Evolutionary conservation across 2,888 invertebrate genomes (phyloP), one percentile per base, ranked within the genome.

Genomic region (Matsumyia berberina): DNA sequence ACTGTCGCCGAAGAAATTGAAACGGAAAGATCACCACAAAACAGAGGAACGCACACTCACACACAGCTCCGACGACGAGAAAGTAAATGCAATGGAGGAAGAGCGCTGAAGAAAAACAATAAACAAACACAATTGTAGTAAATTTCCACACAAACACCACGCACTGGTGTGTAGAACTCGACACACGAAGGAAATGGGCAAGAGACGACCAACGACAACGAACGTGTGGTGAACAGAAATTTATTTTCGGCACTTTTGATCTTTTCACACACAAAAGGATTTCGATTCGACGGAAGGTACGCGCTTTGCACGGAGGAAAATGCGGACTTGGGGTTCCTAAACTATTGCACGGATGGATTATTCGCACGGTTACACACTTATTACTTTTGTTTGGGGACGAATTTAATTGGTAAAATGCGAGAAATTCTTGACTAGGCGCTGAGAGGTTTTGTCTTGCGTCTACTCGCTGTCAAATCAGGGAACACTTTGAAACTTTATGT

Each of bases 211-310:
- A 67, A 46, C 9, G 49, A 46, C 24, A 17, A 39, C 31, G 37
- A 15, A 66, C 53, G 55, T 58, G 64, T 58, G 69, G 42, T 51
- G 46, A 57, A 42, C 39, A 67, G 62, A 83, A 62, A 67, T 77
- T 46, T 64, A 57, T 73, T 78, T 78, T 83, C 83, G 83, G 83
- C 73, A 83, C 73, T n/a, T n/a, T 83, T 83, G 78, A 83, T 78
- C 78, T 69, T 57, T 72, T 55, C 49, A 57, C 6, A 62, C 73
- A 78, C 77, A 77, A 82, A 82, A 77, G 76, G 53, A 58, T 60
- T 77, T 77, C 55, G 3, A 24, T 44, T 44, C 11, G 24, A 53
- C 5, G 12, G 24, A 57, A 44, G 58, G 31, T n/a, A n/a, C n/a
- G 42, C 31, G 11, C 19, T 7, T 12, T 31, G 24, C 9, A 24